Evolutionary conservation across 2,797 vertebrate genomes (phyloP).

Genomic region (Leptatherina wallacei): DNA sequence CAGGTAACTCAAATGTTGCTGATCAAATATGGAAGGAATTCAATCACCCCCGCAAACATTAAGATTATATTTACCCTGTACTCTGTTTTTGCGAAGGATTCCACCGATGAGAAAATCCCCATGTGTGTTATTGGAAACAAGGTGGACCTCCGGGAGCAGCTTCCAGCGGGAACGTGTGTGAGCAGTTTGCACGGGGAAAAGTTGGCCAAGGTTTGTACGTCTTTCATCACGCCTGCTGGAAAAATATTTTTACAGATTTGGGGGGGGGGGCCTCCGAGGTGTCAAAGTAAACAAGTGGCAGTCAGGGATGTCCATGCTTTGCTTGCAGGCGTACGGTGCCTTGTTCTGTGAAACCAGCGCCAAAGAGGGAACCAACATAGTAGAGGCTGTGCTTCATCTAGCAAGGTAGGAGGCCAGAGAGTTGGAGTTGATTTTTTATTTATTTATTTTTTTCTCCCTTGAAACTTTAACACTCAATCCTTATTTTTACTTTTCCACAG

Average conservation of each 20-base stretch:
- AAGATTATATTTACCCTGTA: neutral
- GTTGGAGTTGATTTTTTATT: neutral
- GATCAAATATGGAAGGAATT: neutral
- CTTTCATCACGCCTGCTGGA: slow-evolving; percentile 20
- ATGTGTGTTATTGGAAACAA: slow-evolving; percentile 86
- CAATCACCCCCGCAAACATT: neutral
- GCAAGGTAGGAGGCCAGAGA: slow-evolving; percentile 69
- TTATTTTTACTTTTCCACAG: slow-evolving; percentile 53
- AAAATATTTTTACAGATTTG: slow-evolving; percentile 1
- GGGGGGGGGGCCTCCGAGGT: neutral
- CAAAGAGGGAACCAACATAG: slow-evolving; percentile 81
- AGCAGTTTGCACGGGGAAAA: slow-evolving; percentile 76
- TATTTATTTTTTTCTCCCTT: neutral
- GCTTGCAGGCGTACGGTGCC: slow-evolving; percentile 75
- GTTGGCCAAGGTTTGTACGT: slow-evolving; percentile 74
- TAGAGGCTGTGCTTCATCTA: slow-evolving; percentile 82
- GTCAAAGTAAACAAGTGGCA: slow-evolving; percentile 43
- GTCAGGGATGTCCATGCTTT: slow-evolving; percentile 23
- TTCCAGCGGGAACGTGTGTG: slow-evolving; percentile 60
- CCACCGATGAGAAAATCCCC: slow-evolving; percentile 63
- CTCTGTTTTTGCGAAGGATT: slow-evolving; percentile 72
- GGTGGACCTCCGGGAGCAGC: slow-evolving; percentile 71
- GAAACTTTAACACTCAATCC: neutral
- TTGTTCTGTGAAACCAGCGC: slow-evolving; percentile 85
- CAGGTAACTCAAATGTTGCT: slow-evolving; percentile 63